phyloP scores from a whole-genome alignment of 2,113 vertebrate species.

The Beaufortia kweichowensis region DNA sequence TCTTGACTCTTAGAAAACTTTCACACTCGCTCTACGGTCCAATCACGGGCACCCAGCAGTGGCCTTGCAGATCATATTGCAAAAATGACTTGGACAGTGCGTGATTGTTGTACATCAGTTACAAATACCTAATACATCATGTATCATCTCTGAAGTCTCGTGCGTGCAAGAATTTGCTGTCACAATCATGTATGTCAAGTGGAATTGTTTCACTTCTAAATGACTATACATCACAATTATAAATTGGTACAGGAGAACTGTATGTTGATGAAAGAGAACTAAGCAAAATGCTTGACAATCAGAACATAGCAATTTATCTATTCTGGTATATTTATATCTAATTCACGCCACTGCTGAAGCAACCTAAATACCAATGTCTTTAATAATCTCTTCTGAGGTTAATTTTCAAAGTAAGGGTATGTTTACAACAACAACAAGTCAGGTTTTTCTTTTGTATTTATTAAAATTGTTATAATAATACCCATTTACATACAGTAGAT shows the following conservation, averaged over 20 bases:
- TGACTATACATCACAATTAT: background rate
- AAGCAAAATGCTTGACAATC: constrained; percentile 32
- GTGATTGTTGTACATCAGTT: background rate
- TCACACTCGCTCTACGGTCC: constrained; percentile 10
- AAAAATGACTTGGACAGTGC: constrained; percentile 8
- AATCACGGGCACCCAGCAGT: constrained; percentile 9
- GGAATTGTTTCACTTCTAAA: background rate
- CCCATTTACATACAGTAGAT: no score
- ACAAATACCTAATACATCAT: constrained; percentile 10
- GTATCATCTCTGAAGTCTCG: no score
- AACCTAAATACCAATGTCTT: constrained; percentile 19
- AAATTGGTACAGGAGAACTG: background rate
- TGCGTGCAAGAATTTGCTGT: background rate
- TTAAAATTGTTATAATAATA: no score
- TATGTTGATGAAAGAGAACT: constrained; percentile 1
- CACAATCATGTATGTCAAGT: background rate
- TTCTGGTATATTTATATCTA: constrained; percentile 30
- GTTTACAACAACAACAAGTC: no score
- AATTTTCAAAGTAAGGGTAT: constrained; percentile 29
- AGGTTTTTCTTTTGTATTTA: no score
- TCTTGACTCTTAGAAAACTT: constrained; percentile 38
- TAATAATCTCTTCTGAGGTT: constrained; percentile 10
- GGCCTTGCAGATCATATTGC: constrained; percentile 26
- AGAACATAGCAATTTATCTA: constrained; percentile 38
- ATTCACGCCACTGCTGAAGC: background rate